These are phyloP conservation scores for Zootermopsis nevadensis DNA, from an alignment of 2,888 invertebrate genomes.

Conservation along the genomic window DNA sequence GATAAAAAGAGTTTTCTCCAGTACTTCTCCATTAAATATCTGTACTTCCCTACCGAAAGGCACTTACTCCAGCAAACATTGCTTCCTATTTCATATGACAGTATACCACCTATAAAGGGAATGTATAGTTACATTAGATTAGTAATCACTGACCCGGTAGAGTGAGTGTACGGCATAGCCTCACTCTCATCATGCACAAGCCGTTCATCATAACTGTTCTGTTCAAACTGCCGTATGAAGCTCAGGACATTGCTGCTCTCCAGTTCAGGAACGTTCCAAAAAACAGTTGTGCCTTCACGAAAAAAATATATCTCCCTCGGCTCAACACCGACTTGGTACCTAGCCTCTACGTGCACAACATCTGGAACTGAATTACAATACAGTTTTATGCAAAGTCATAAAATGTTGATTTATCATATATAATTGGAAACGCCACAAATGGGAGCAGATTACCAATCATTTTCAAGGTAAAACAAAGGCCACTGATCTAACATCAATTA, in stretches of 20 bases:
- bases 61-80: neutral
- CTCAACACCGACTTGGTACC: slow-evolving; percentile 80
- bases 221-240: slow-evolving; percentile 76
- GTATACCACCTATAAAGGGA: too few species aligned
- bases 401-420: too few species aligned
- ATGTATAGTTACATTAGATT: too few species aligned
- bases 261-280: slow-evolving; percentile 89
- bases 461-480: too few species aligned
- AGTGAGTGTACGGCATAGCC: slow-evolving; percentile 77
- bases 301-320: slow-evolving; percentile 90
- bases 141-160: neutral
- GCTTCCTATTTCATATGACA: too few species aligned
- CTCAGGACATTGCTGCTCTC: slow-evolving; percentile 82
- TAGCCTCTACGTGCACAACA: slow-evolving; percentile 87
- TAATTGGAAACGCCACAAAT: too few species aligned
- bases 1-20: too few species aligned
- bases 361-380: slow-evolving; percentile 66
- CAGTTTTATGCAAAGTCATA: neutral
- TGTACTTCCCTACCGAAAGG: neutral
- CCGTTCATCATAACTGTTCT: slow-evolving; percentile 75
- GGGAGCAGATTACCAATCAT: too few species aligned
- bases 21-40: too few species aligned
- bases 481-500: too few species aligned
- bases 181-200: slow-evolving; percentile 84
- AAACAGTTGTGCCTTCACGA: slow-evolving; percentile 88